Evolutionary conservation across 2,113 vertebrate species (phyloP).

Genomic region (Centropus bengalensis): DNA sequence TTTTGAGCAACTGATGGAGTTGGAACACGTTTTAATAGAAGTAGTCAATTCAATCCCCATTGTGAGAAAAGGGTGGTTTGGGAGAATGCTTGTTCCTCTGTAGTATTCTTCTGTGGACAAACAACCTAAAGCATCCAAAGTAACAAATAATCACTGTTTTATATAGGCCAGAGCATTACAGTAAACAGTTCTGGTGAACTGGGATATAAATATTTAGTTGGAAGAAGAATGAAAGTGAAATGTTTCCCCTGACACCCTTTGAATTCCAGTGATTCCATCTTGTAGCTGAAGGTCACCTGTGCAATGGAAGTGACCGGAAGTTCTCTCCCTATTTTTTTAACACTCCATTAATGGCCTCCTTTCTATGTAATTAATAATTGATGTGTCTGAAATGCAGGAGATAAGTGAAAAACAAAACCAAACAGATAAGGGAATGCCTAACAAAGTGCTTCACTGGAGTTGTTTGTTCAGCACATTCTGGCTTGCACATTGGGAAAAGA

Average conservation of each 20-base stretch:
- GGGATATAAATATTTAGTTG: not conserved
- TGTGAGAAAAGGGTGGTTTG: not conserved
- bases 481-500: not conserved
- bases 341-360: not conserved
- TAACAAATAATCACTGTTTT: not conserved
- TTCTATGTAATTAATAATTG: conserved; percentile 48
- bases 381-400: conserved; percentile 2
- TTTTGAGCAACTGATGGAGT: not conserved
- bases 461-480: conserved; percentile 26
- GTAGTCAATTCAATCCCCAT: not conserved
- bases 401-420: conserved; percentile 29
- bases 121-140: not conserved
- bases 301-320: not conserved
- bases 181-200: not conserved
- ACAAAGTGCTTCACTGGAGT: not conserved
- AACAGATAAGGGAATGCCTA: not conserved
- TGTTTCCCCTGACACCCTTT: not conserved
- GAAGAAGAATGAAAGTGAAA: not conserved
- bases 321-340: not conserved
- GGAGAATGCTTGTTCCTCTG: not conserved
- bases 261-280: not conserved
- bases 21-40: not conserved
- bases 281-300: not conserved
- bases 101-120: not conserved
- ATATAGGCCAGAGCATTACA: not conserved